Conservation (phyloP, 2,113 vertebrate genomes). For the Acanthisitta chloris region DNA sequence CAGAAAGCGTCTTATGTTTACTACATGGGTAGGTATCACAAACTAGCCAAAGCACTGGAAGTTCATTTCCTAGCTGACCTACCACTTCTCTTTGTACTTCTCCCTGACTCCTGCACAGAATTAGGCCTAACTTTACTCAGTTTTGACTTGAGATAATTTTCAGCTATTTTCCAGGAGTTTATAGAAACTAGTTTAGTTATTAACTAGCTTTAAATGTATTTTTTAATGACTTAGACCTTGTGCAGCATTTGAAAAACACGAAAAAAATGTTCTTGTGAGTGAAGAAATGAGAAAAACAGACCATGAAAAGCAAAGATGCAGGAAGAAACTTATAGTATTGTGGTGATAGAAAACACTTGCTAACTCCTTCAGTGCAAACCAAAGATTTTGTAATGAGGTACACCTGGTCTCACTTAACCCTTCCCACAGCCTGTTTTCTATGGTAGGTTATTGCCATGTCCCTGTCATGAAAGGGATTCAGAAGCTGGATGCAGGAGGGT, state of each 20-base stretch:
- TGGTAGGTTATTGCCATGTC: background rate
- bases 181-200: background rate
- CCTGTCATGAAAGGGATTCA: background rate
- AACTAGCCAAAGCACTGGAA: background rate
- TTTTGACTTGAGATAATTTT: background rate
- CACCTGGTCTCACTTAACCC: background rate
- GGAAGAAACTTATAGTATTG: background rate
- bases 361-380: background rate
- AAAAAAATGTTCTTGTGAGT: background rate
- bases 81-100: background rate
- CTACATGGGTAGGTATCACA: background rate
- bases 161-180: background rate
- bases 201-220: background rate
- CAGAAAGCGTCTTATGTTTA: too few relatives aligned
- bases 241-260: background rate
- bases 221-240: background rate
- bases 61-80: background rate
- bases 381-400: background rate
- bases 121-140: background rate
- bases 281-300: background rate
- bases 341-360: background rate
- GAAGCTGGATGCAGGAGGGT: background rate
- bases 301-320: background rate
- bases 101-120: background rate
- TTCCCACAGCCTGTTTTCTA: background rate